Evolutionary conservation across 2,888 invertebrate species (phyloP).

Genomic region (Spodoptera picta): DNA sequence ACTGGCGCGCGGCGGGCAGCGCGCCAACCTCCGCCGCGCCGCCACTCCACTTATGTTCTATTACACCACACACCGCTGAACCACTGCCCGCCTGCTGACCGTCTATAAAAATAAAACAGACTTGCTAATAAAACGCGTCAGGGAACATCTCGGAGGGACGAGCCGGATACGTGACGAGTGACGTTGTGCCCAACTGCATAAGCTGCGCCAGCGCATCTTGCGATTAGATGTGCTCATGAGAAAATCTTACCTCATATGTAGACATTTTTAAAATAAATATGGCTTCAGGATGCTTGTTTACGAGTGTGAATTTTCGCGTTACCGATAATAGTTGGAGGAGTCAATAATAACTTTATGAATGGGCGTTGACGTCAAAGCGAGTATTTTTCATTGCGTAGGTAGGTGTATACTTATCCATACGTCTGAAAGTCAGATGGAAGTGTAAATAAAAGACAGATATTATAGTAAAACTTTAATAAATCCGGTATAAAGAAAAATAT

Average conservation of each 20-base stretch:
- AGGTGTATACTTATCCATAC: conserved; percentile 38
- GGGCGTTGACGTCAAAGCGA: conserved; percentile 78
- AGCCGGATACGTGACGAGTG: conserved; percentile 36
- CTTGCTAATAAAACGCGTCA: conserved; percentile 68
- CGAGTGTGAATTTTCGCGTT: conserved; percentile 31
- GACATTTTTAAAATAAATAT: conserved; percentile 55
- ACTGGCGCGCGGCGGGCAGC: conserved; percentile 82
- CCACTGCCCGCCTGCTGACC: conserved; percentile 64
- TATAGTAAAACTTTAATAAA: conserved; percentile 54
- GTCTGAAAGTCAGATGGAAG: conserved; percentile 40
- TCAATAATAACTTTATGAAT: conserved; percentile 80
- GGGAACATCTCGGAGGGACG: conserved; percentile 58
- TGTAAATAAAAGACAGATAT: conserved; percentile 46
- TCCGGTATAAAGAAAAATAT: conserved; percentile 39
- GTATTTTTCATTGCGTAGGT: conserved; percentile 59
- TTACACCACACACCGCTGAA: conserved; percentile 77
- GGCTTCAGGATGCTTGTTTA: conserved; percentile 37
- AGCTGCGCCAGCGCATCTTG: conserved; percentile 29
- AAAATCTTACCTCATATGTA: conserved; percentile 3
- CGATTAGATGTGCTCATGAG: conserved; percentile 6
- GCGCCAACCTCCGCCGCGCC: conserved; percentile 75
- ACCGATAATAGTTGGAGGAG: conserved; percentile 63
- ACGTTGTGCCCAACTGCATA: conserved; percentile 33
- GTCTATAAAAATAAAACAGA: conserved; percentile 80
- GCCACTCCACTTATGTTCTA: conserved; percentile 80